Evolutionary conservation across 2,888 invertebrate genomes (phyloP), one percentile per base, ranked within the genome.

Genomic region (Thera britannica): DNA sequence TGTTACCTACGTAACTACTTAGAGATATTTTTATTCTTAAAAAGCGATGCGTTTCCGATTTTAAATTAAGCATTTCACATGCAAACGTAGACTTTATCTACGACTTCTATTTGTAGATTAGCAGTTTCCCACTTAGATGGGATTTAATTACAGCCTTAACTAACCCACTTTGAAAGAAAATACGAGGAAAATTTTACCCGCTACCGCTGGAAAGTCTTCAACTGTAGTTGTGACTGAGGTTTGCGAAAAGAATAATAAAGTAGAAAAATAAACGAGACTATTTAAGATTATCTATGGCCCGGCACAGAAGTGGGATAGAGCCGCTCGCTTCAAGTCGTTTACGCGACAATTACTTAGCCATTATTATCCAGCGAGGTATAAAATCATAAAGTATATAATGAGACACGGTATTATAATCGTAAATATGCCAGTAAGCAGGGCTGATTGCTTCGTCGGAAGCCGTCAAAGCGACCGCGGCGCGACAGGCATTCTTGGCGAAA

Each of bases 391-490:
- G 87, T 90, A 88, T 88, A 92, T 92, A 92, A 92, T 88, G 90
- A 90, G 90, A 87, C 90, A 84, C 83, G 86, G 92, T 93, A 92
- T 93, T 93, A 93, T 92, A 92, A 93, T 92, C 92, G 89, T 93
- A 93, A 93, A 93, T 93, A 93, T 91, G 89, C 85, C 89, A 84
- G 90, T 92, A 93, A 93, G 88, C 88, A 89, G 92, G 88, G 79
- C 89, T 92, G 93, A 93, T 93, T 93, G 90, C 92, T 90, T 90
- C 90, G 92, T 91, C 90, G 93, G 93, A 90, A 91, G 81, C 83
- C 89, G 86, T 93, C 93, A 93, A 93, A 93, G 93, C 85, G 77
- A 80, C 91, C 91, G 92, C 90, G 80, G 82, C 83, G 84, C 83
- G 87, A 80, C 86, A 79, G 72, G 81, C 87, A 93, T 93, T 91